These are phyloP conservation scores for Amblyteles armatorius DNA, from an alignment of 2,888 invertebrate species.

Conservation along the genomic window DNA sequence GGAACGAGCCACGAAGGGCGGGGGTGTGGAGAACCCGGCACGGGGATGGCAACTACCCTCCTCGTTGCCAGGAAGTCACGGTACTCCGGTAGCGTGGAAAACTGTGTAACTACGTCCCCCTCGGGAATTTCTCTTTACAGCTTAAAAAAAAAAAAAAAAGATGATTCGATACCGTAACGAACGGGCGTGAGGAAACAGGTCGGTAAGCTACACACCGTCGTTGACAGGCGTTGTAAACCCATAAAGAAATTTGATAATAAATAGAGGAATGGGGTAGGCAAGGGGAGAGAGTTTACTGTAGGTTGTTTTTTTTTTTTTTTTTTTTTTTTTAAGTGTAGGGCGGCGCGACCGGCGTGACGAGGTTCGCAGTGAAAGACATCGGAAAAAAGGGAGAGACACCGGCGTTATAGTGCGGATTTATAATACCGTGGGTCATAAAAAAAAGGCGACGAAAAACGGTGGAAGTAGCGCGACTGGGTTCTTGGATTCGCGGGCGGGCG, in stretches of 20 bases:
- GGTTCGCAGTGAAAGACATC: slow-evolving; percentile 28
- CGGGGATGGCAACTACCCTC: slow-evolving; percentile 6
- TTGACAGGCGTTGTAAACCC: slow-evolving; percentile 82
- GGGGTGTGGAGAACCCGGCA: background rate
- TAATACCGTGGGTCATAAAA: slow-evolving; percentile 79
- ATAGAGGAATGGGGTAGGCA: slow-evolving; percentile 73
- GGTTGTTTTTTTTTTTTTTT: background rate
- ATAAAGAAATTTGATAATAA: slow-evolving; percentile 84
- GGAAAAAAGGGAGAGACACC: slow-evolving; percentile 16
- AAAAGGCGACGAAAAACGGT: slow-evolving; percentile 65
- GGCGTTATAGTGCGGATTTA: slow-evolving; percentile 78
- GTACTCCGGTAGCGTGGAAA: slow-evolving; percentile 28
- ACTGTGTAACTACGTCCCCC: slow-evolving; percentile 38
- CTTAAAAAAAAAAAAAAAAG: background rate
- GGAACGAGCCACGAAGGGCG: slow-evolving; percentile 56
- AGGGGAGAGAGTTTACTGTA: slow-evolving; percentile 53
- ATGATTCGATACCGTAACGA: background rate
- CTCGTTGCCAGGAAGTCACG: slow-evolving; percentile 57
- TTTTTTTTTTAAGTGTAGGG: slow-evolving; percentile 1
- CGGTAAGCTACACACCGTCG: slow-evolving; percentile 62
- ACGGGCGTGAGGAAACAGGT: slow-evolving; percentile 5
- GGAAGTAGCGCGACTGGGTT: slow-evolving; percentile 30
- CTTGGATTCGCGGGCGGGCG: slow-evolving; percentile 52
- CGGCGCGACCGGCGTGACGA: slow-evolving; percentile 51
- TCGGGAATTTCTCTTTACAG: slow-evolving; percentile 29